A percentile compares a stretch with the other conserved stretches of the same genome.
Evolutionary conservation across 2,797 vertebrate genomes (phyloP).

Genomic region (Cuniculus paca): DNA sequence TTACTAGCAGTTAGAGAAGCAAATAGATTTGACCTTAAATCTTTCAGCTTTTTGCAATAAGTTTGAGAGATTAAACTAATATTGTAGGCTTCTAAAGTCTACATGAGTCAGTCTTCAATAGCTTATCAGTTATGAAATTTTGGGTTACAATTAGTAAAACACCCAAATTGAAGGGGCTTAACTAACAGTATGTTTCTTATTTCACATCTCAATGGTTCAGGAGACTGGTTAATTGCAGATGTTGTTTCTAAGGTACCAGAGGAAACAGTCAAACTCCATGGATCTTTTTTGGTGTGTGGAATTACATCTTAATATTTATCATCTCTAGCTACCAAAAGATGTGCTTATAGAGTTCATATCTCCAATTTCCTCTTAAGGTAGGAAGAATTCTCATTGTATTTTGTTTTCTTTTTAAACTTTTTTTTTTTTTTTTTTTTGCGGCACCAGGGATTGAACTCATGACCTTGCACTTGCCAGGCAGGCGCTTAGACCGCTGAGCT

Average conservation of each 20-base stretch:
- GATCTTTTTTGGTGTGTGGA: background rate
- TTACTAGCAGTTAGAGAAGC: background rate
- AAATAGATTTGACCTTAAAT: background rate
- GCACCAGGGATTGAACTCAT: too few species aligned
- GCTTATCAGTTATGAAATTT: background rate
- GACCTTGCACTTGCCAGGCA: too few species aligned
- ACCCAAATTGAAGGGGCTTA: background rate
- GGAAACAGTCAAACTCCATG: background rate
- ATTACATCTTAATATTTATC: background rate
- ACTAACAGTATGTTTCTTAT: background rate
- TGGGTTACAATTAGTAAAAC: background rate
- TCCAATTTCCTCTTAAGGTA: background rate
- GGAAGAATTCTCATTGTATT: background rate
- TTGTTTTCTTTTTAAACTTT: background rate
- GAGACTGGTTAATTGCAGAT: background rate
- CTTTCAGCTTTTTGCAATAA: background rate
- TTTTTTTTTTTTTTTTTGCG: too few species aligned
- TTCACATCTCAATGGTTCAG: background rate
- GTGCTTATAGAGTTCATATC: background rate
- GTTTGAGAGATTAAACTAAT: background rate
- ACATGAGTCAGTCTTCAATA: background rate
- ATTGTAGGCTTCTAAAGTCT: background rate
- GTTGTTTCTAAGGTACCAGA: background rate
- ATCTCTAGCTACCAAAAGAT: background rate
- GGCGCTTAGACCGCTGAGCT: too few species aligned